Evolutionary conservation across 2,797 vertebrate genomes (phyloP).

Genomic region (Eulemur albifrons): DNA sequence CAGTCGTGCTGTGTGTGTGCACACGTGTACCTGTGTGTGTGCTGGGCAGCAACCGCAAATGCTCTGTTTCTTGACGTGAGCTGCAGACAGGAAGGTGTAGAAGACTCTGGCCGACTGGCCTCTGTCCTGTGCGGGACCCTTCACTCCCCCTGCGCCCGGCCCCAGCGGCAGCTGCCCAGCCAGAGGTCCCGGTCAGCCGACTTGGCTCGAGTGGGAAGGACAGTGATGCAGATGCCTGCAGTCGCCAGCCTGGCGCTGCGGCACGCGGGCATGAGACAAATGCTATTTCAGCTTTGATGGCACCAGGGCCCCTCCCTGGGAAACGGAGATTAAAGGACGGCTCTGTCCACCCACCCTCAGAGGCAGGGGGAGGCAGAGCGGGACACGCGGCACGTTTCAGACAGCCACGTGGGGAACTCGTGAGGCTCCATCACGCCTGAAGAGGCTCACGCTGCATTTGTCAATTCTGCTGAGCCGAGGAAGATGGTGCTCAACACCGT

Average conservation of each 20-base stretch:
- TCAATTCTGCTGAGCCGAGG: background rate
- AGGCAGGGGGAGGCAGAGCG: background rate
- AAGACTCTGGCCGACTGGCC: rapidly evolving
- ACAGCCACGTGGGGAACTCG: rapidly evolving
- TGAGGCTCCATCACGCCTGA: rapidly evolving
- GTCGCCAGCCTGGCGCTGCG: rapidly evolving
- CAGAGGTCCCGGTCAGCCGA: too few relatives aligned
- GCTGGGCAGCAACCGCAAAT: background rate
- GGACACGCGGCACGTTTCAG: background rate
- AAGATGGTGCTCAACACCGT: rapidly evolving
- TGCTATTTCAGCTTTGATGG: background rate
- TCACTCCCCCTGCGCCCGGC: rapidly evolving
- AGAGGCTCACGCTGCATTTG: rapidly evolving
- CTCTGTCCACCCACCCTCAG: background rate
- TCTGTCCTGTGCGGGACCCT: rapidly evolving
- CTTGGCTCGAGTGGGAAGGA: background rate
- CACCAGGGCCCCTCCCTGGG: background rate
- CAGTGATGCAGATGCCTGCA: rapidly evolving
- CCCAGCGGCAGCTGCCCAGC: too few relatives aligned
- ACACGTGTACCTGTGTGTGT: rapidly evolving
- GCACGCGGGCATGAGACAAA: background rate
- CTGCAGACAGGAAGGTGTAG: background rate
- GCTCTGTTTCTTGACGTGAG: too few relatives aligned
- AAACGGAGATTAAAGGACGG: background rate
- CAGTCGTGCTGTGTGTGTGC: rapidly evolving